Evolutionary conservation across 2,797 vertebrate genomes (phyloP), one percentile per base, ranked within the genome.

Genomic region (Sebastes matsubarae): DNA sequence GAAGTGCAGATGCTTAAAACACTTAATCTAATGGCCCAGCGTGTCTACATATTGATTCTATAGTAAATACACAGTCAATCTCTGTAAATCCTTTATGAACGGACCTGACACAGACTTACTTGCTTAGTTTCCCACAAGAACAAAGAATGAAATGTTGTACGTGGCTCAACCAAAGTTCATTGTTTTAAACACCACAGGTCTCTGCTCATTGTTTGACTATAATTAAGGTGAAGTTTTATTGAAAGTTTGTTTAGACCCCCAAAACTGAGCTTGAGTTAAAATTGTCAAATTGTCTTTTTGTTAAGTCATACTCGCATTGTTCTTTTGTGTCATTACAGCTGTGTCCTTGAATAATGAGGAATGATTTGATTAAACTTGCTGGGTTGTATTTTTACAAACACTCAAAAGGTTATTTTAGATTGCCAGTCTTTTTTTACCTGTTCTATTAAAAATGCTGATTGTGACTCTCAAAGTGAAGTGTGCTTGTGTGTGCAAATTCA

Each of bases 21-120:
- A 75, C 67, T 75, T 55, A 52, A 75, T 75, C 12, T 82, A 74
- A 79, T 61, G 34, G 68, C 54, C 60, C 22, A 50, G 29, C 12
- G 54, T 79, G 76, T 77, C 36, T 50, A 75, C 68, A 74, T 64
- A 79, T 59, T 68, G 75, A 73, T 75, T 77, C 46, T 34, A 42
- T 27, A 25, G 77, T 61, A 65, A 65, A 84, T 63, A 30, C 70
- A 55, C 20, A 38, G 27, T 68, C 63, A 80, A 73, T 68, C 36
- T 68, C 13, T 42, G 20, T 57, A 67, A 66, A 54, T 29, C 34
- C 25, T 55, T 12, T 22, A 64, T 29, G 25, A n/a, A 42, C 42
- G 3, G 14, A 25, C 32, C 29, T 27, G 67, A 27, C 66, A 68
- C 27, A 16, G 52, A 64, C 64, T 27, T 25, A 60, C 68, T 72